Base-by-base conservation (phyloP, 2,888 invertebrate species). In the Myopa tessellatipennis region DNA sequence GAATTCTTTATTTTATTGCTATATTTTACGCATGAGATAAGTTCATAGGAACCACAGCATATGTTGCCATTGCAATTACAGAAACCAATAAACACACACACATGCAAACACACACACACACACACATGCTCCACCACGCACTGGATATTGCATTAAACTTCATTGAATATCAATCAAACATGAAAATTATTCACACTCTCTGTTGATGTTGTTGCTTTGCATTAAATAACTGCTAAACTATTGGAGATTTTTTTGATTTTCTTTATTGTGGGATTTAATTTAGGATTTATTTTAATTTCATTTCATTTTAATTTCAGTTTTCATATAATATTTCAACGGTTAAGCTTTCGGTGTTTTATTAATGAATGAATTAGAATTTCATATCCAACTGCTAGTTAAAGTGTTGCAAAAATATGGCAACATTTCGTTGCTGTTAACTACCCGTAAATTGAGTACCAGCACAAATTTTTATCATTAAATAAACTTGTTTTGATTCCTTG, bases 81-180 rank as follows among this genome's bases (percentile, higher is more conserved):
- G 1, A 16, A 36, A 34, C 63, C 8, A 34, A 45, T 45, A 45
- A 45, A 45, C 6, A 45, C 10, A 60, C 3, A 6, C 18, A 16
- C 60, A 18, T 6, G 1, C 60, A 18, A 1, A 7, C 60, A 60
- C 10, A 60, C 16, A 16, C 60, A 4, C 60, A 60, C 6, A 60
- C 18, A 14, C 18, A 16, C 60, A 18, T 6, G 1, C 60, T 14
- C 5, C 6, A 6, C 5, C 10, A 60, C 16, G 18, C 60, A 60
- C 60, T 40, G 40, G 50, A 68, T n/a, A 40, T 68, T 50, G 52
- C 50, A 69, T n/a, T 5, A 50, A 26, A 45, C 26, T 50, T 50
- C 69, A 69, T 69, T 50, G 69, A 69, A 69, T 69, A 69, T 70
- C 16, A 70, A 70, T 70, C 70, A 55, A 55, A 69, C 69, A 69